Percentiles rank a stretch among this genome's conserved stretches.
Evolutionary conservation across 2,888 invertebrate genomes (phyloP).

Genomic region (Helicoverpa assulta): DNA sequence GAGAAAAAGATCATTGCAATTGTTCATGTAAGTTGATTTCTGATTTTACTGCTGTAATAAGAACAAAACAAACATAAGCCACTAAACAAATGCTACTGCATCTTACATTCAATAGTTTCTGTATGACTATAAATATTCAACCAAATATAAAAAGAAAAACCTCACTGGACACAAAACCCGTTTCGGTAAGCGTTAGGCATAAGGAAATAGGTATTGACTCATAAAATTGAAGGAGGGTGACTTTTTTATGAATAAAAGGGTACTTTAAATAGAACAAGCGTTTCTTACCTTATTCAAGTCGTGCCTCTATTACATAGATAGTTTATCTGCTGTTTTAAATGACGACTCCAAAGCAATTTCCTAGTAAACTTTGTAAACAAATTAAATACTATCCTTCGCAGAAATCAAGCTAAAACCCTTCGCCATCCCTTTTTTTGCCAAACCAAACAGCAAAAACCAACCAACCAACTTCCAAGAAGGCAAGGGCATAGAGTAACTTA

Average conservation of each 20-base stretch:
- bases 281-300: not conserved
- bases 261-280: not conserved
- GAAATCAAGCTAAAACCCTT: not conserved
- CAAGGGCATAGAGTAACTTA: too few species aligned
- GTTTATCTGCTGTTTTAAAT: not conserved
- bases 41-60: not conserved
- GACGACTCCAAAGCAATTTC: not conserved
- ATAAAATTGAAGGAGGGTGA: not conserved
- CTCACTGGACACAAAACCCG: not conserved
- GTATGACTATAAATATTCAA: too few species aligned
- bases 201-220: conserved; percentile 1
- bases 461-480: not conserved
- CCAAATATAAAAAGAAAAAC: not conserved
- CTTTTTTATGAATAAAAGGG: not conserved
- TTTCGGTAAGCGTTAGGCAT: not conserved
- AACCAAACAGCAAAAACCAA: not conserved
- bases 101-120: not conserved
- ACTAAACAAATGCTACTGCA: too few species aligned
- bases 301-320: not conserved
- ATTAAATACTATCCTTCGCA: not conserved
- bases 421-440: not conserved
- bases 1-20: too few species aligned
- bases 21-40: too few species aligned
- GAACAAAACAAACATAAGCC: not conserved
- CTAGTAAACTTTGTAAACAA: not conserved